Evolutionary conservation across 53 echinoderm and acorn worm genomes (phyloP).

Genomic region (Pentamera pediparva): DNA sequence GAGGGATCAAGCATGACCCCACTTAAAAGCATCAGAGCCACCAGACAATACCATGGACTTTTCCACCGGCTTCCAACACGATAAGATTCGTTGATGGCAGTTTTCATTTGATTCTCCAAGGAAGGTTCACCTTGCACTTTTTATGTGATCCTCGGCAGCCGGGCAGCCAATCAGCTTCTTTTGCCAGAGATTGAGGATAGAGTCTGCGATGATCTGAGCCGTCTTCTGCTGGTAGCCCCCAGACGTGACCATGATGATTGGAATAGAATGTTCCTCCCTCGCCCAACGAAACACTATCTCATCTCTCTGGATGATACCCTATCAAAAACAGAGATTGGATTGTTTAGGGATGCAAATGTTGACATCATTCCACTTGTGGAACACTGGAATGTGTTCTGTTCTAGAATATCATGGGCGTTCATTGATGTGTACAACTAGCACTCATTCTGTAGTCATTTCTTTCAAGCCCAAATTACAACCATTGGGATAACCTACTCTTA

Average conservation of each 20-base stretch:
- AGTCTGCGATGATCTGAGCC: conserved; percentile 82
- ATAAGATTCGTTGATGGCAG: no score
- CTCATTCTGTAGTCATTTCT: no score
- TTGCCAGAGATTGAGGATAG: conserved; percentile 75
- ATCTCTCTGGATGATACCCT: conserved; percentile 84
- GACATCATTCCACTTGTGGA: background rate
- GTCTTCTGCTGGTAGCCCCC: conserved; percentile 94
- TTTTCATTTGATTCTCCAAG: background rate
- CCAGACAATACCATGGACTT: no score
- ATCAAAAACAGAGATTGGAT: background rate
- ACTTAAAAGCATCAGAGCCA: no score
- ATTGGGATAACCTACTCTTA: no score
- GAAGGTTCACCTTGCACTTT: conserved; percentile 10
- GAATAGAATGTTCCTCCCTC: conserved; percentile 53
- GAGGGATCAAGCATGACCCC: no score
- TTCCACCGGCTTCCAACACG: no score
- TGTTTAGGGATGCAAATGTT: no score
- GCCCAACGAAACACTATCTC: conserved; percentile 86
- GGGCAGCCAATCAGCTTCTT: conserved; percentile 61
- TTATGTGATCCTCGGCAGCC: conserved; percentile 49
- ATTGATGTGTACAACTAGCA: no score
- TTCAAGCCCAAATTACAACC: no score
- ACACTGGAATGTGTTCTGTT: no score
- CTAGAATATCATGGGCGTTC: no score
- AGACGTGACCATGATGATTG: conserved; percentile 92